phyloP scores from a whole-genome alignment of 2,888 invertebrate genomes.

The Isoperla grammatica region DNA sequence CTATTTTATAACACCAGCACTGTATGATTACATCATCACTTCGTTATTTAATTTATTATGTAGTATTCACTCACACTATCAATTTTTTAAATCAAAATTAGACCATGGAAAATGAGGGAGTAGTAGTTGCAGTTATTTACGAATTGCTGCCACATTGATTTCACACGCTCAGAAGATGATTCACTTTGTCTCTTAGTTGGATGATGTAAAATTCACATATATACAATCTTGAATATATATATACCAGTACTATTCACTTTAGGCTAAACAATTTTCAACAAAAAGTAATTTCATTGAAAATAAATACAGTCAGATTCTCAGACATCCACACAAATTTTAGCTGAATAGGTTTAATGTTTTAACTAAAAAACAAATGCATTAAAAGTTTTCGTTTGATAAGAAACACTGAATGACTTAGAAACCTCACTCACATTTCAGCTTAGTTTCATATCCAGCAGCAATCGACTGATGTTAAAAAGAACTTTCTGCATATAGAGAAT shows the following conservation, averaged over 20 bases:
- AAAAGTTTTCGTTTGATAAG: slow-evolving; percentile 19
- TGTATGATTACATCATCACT: not conserved
- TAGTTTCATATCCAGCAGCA: slow-evolving; percentile 12
- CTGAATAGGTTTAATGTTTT: slow-evolving; percentile 18
- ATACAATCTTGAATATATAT: not conserved
- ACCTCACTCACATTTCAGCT: slow-evolving; percentile 15
- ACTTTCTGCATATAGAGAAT: slow-evolving; percentile 7
- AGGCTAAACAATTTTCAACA: not conserved
- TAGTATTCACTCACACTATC: slow-evolving; percentile 20
- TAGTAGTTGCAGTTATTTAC: not conserved
- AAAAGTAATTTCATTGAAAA: slow-evolving; percentile 7
- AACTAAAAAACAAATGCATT: slow-evolving; percentile 20
- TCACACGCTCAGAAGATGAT: not conserved
- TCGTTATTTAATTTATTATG: not conserved
- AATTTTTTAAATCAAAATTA: slow-evolving; percentile 14
- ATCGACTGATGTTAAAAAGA: not conserved
- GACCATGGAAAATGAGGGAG: slow-evolving; percentile 3
- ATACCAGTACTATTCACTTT: slow-evolving; percentile 7
- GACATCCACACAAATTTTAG: slow-evolving; percentile 22
- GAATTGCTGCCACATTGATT: not conserved
- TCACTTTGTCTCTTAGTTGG: not conserved
- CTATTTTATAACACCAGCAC: slow-evolving; percentile 18
- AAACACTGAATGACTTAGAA: slow-evolving; percentile 22
- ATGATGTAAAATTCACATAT: not conserved
- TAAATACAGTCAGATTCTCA: slow-evolving; percentile 21